Percentiles rank a stretch among this genome's conserved stretches.
Evolutionary conservation across 2,888 invertebrate species (phyloP).

Genomic region (Argyresthia albistria): DNA sequence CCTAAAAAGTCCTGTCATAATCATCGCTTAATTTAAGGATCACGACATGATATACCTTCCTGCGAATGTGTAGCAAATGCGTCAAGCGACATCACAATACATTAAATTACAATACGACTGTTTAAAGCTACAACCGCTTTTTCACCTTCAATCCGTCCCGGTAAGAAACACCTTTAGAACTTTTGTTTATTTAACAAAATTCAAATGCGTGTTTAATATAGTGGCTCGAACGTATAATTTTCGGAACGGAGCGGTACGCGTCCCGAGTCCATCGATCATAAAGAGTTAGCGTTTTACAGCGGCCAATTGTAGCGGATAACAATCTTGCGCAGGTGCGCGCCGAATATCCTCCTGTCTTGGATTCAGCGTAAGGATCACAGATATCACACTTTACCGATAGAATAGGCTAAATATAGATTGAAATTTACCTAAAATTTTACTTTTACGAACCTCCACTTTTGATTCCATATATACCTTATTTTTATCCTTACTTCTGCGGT

Average conservation of each 20-base stretch:
- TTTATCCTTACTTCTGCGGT: too few relatives aligned
- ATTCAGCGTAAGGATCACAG: too few relatives aligned
- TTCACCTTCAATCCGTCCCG: too few relatives aligned
- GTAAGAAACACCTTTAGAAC: constrained; percentile 5
- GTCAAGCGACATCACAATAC: background rate
- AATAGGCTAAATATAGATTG: too few relatives aligned
- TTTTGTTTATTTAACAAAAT: constrained; percentile 10
- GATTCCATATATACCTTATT: too few relatives aligned
- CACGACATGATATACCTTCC: background rate
- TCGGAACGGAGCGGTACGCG: constrained; percentile 18
- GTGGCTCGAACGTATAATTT: constrained; percentile 15
- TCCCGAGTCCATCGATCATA: constrained; percentile 28
- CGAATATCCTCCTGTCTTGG: constrained; percentile 11
- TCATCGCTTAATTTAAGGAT: too few relatives aligned
- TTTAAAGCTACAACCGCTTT: too few relatives aligned
- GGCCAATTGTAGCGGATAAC: constrained; percentile 24
- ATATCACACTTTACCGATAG: too few relatives aligned
- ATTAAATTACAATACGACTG: background rate
- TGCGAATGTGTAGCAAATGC: background rate
- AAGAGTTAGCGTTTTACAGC: constrained; percentile 22
- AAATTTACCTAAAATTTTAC: too few relatives aligned
- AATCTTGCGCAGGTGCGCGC: constrained; percentile 32
- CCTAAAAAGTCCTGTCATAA: too few relatives aligned
- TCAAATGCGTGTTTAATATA: constrained; percentile 14
- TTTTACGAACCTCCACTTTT: too few relatives aligned